Base-by-base conservation (phyloP, 2,888 invertebrate species). In the Eupithecia centaureata region DNA sequence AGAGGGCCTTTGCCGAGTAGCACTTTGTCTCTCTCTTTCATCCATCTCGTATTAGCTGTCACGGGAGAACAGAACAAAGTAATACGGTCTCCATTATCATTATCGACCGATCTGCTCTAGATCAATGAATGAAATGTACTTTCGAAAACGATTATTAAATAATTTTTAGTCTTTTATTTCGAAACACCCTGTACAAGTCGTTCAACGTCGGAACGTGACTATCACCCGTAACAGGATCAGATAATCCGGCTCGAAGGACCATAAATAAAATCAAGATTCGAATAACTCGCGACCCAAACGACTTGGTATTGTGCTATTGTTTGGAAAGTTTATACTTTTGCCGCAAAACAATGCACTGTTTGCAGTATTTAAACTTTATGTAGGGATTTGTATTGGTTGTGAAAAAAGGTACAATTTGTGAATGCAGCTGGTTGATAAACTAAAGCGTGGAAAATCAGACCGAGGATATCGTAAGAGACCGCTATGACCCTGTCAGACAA, bases 231-330 rank as follows among this genome's bases (percentile, higher is more conserved):
- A 71, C 73, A 62, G 58, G 57, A 75, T 75, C 71, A 68, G 73
- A 73, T 75, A 75, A 75, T 72, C 66, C 68, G 67, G 62, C 73
- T 25, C 72, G 68, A 70, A 73, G 71, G 71, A 71, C 54, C 66
- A 71, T 71, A 68, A 72, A 75, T 73, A 73, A 72, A 71, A 73
- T 73, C 70, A 70, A 71, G 73, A 73, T 73, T 57, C 67, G 51
- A 67, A 63, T 65, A 73, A 71, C 61, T 67, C 74, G 32, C 59
- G 61, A 60, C 52, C 65, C 57, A 51, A 62, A 28, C 30, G 59
- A 32, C 61, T 65, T 63, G 67, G 60, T 65, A 68, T 70, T 58
- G 68, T 51, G 35, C 47, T 47, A 59, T 69, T 65, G 65, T 65
- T 57, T 33, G 32, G 7, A 56, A 18, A 56, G 54, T 56, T 56